These are phyloP conservation scores for Felis chaus DNA, from an alignment of 2,113 vertebrate genomes.

Conservation along the genomic window DNA sequence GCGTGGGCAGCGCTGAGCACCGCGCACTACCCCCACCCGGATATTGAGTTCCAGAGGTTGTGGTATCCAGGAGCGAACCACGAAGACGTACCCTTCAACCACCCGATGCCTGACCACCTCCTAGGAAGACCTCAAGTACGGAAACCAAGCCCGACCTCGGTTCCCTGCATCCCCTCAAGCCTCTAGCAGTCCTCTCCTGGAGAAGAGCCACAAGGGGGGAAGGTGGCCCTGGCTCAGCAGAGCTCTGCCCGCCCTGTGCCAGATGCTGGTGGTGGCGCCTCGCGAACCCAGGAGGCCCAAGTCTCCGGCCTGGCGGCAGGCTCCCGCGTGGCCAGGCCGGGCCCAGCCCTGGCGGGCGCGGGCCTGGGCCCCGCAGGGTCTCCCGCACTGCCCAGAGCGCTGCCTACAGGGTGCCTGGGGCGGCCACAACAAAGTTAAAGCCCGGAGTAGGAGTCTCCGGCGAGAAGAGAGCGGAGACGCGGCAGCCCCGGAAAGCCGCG, in stretches of 20 bases:
- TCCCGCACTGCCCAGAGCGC: not conserved
- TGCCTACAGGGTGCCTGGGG: not conserved
- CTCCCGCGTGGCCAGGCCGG: not conserved
- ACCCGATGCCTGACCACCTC: not conserved
- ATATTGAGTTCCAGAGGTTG: not conserved
- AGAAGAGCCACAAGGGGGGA: not conserved
- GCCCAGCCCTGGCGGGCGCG: not conserved
- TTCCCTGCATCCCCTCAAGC: not conserved
- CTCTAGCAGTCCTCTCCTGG: not conserved
- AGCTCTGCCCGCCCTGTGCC: not conserved
- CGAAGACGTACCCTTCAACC: not conserved
- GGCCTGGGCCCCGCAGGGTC: not conserved
- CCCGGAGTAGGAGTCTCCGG: not conserved
- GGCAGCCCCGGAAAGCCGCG: not conserved
- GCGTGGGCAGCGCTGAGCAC: not conserved
- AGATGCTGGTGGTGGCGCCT: not conserved
- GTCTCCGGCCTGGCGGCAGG: not conserved
- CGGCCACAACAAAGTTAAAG: constrained; percentile 65
- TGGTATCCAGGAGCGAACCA: not conserved
- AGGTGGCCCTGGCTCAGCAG: not conserved
- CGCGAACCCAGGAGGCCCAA: constrained; percentile 54
- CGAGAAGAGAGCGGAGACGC: not conserved
- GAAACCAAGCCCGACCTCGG: not conserved
- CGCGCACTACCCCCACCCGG: not conserved
- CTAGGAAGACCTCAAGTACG: constrained; percentile 18